Evolutionary conservation across 1,140 invertebrate species (phyloP), one percentile per base, ranked within the genome.

Genomic region (Philaenus spumarius): DNA sequence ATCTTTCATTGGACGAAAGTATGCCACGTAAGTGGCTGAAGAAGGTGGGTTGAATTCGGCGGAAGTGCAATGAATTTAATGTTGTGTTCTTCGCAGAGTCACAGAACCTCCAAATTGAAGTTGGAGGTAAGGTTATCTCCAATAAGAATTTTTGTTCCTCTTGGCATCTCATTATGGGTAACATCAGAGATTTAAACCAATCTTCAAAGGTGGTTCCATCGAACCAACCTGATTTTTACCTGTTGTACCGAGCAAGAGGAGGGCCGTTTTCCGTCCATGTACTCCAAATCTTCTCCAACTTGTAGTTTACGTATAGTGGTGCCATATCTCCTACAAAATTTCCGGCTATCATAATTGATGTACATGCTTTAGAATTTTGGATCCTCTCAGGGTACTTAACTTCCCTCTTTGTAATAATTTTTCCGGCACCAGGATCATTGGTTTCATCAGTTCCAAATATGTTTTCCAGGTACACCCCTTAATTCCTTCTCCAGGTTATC

Each of bases 401-500:
- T 14, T 57, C 61, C 47, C 50, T 22, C 47, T 42, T 51, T 1
- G 39, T 26, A 24, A 64, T 59, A 55, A 59, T 51, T 19, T 59
- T 58, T 67, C 59, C 66, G 56, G 9, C 58, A 63, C 71, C 69
- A 5, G 58, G 58, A 62, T 75, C 66, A 64, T 75, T 74, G 2
- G 72, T 76, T 64, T 74, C 70, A 60, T 76, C 73, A 17, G 62
- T 68, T 76, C 1, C 71, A 52, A n/a, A 76, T 69, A 53, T 68
- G 64, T 20, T 57, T 14, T 19, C 67, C 63, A 30, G 68, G 68
- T 19, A 72, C 62, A 34, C 64, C 63, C 60, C 69, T 24, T 11
- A 75, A 34, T 15, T 52, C 51, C 40, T 43, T 43, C 52, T 37
- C 26, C n/a, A 74, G 56, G 61, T 74, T 59, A 17, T 64, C 55